Percentiles rank a stretch among this genome's conserved stretches.
Conservation (phyloP, 53 echinoderm and acorn worm species). For the Glandiceps talaboti region DNA sequence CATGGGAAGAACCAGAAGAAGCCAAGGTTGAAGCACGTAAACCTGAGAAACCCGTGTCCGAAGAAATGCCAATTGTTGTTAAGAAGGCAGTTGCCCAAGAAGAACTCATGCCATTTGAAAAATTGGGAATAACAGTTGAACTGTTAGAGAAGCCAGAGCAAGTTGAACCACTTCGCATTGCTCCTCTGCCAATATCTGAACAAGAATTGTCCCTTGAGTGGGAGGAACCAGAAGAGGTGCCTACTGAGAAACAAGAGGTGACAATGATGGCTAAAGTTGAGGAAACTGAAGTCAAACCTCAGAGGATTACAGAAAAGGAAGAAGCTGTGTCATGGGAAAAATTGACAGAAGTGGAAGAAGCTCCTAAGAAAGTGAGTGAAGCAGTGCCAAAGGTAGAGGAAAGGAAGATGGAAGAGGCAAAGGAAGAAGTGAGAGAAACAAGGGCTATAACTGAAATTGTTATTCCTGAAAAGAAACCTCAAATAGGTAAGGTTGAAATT, state of each 20-base stretch:
- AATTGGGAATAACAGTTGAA: background rate
- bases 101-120: background rate
- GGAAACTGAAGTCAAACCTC: background rate
- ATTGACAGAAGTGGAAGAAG: background rate
- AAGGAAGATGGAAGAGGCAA: background rate
- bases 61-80: background rate
- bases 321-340: background rate
- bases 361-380: background rate
- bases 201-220: background rate
- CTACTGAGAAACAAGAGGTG: background rate
- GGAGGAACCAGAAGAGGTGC: background rate
- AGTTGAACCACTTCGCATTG: no score
- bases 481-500: constrained; percentile 25
- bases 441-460: constrained; percentile 19
- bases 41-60: constrained; percentile 3
- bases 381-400: background rate
- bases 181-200: background rate
- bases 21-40: constrained; percentile 19
- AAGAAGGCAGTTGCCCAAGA: background rate
- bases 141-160: no score
- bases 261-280: no score
- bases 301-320: background rate
- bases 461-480: constrained; percentile 24
- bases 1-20: constrained; percentile 27
- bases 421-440: background rate